Evolutionary conservation across 1,140 invertebrate genomes (phyloP).

Genomic region (Eriosoma lanigerum): DNA sequence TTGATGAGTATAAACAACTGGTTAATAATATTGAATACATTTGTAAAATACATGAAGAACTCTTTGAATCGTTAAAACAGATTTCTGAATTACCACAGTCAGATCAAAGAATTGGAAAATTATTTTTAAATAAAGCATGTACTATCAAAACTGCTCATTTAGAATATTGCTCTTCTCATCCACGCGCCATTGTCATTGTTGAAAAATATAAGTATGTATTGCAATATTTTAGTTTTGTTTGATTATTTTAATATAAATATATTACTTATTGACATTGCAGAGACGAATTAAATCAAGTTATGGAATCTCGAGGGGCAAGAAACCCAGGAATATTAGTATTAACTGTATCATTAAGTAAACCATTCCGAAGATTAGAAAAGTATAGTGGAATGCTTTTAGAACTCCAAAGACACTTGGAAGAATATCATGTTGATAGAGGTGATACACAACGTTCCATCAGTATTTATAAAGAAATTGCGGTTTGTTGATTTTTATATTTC

Average conservation of each 20-base stretch:
- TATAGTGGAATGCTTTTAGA: conserved; percentile 93
- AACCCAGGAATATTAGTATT: conserved; percentile 83
- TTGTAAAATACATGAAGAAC: conserved; percentile 76
- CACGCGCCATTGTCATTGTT: conserved; percentile 85
- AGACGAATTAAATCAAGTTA: conserved; percentile 81
- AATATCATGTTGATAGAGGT: conserved; percentile 91
- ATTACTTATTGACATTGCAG: conserved; percentile 59
- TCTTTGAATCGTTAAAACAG: conserved; percentile 77
- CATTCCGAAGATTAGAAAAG: conserved; percentile 91
- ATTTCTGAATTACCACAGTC: conserved; percentile 67
- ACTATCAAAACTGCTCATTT: conserved; percentile 83
- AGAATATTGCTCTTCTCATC: conserved; percentile 88
- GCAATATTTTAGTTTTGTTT: not conserved
- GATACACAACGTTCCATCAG: conserved; percentile 91
- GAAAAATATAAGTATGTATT: conserved; percentile 80
- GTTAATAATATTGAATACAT: conserved; percentile 87
- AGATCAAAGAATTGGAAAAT: conserved; percentile 85
- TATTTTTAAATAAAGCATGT: conserved; percentile 85
- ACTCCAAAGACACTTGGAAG: conserved; percentile 90
- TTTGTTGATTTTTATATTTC: conserved; percentile 61
- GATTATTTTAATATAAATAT: not conserved
- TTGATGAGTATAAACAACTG: conserved; percentile 81
- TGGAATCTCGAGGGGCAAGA: conserved; percentile 81
- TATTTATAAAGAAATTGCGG: conserved; percentile 92
- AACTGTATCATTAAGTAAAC: conserved; percentile 89